Evolutionary conservation across 2,113 vertebrate species (phyloP).

Genomic region (crab-eating macaque (Macaca fascicularis)): T2T-MFA8v1.1 NC_088380.1:42700501-42701000

Average conservation of each 20-base stretch:
- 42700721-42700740: background rate
- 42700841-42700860: background rate
- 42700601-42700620: background rate
- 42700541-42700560: too few relatives aligned
- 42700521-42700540: background rate
- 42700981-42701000: background rate
- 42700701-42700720: background rate
- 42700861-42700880: too few relatives aligned
- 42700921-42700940: background rate
- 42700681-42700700: background rate
- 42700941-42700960: background rate
- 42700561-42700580: background rate
- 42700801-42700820: background rate
- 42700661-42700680: background rate
- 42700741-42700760: background rate
- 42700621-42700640: background rate
- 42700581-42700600: background rate
- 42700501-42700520: background rate
- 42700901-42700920: background rate
- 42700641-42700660: background rate
- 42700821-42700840: background rate
- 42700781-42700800: background rate
- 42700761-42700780: background rate
- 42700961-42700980: background rate
- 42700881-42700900: background rate